Percentiles rank a stretch among this genome's conserved stretches.
phyloP scores from a whole-genome alignment of 2,888 invertebrate genomes.

The Stratiomys singularior region DNA sequence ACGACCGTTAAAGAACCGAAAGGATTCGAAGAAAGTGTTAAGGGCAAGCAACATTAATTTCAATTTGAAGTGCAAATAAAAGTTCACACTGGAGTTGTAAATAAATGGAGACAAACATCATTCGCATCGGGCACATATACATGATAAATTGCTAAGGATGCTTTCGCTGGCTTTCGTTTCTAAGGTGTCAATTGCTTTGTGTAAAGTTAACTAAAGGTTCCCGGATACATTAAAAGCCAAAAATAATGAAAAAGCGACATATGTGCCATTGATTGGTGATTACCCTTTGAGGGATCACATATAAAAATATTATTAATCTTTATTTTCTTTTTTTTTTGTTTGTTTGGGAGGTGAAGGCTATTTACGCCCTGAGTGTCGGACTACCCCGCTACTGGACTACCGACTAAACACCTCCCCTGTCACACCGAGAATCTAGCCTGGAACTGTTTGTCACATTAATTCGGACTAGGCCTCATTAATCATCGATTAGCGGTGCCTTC shows the following conservation, averaged over 20 bases:
- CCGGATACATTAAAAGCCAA: not conserved
- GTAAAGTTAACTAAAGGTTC: not conserved
- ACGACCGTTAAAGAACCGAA: not conserved
- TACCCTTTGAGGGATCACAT: too few species aligned
- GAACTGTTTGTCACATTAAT: too few species aligned
- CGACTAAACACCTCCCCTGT: too few species aligned
- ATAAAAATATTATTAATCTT: too few species aligned
- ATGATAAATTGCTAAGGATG: not conserved
- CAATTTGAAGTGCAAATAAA: constrained; percentile 49
- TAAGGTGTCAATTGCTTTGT: not conserved
- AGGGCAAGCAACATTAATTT: constrained; percentile 43
- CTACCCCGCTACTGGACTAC: too few species aligned
- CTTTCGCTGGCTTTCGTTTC: not conserved
- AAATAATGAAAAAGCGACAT: not conserved
- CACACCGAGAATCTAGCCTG: too few species aligned
- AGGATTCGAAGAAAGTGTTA: constrained; percentile 6
- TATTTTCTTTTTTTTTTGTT: too few species aligned
- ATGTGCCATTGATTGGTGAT: not conserved
- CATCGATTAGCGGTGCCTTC: too few species aligned
- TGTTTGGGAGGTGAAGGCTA: too few species aligned
- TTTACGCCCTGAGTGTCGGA: too few species aligned
- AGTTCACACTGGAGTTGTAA: constrained; percentile 40
- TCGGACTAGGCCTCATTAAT: too few species aligned
- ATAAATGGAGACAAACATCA: constrained; percentile 46
- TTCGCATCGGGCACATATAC: constrained; percentile 2